A percentile compares a stretch with the other conserved stretches of the same genome.
Conservation (phyloP, 2,888 invertebrate species). For the Phymatocera aterrima region DNA sequence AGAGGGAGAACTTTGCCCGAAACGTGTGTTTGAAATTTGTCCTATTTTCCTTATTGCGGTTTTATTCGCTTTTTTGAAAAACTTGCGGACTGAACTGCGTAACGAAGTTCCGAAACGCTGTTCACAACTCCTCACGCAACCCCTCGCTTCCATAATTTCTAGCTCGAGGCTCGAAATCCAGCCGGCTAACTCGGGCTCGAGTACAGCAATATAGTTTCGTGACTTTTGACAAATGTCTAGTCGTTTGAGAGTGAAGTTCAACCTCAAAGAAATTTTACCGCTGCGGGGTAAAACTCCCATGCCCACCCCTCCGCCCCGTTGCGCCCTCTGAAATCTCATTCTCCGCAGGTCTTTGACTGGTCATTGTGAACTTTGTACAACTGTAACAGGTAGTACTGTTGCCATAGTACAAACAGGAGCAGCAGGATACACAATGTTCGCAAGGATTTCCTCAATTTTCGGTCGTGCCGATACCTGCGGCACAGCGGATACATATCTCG, state of each 20-base stretch:
- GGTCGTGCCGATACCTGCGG: no score
- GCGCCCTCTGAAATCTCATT: neutral
- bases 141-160: neutral
- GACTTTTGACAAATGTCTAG: slow-evolving; percentile 48
- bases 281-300: neutral
- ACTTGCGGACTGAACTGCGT: no score
- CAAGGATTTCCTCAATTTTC: no score
- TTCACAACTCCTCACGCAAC: neutral
- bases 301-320: no score
- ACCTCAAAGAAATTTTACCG: slow-evolving; percentile 37
- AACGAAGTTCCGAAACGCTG: slow-evolving; percentile 9
- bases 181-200: neutral
- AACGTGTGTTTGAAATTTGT: no score
- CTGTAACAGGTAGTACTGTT: slow-evolving; percentile 43
- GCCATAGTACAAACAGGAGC: slow-evolving; percentile 40
- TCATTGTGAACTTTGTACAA: slow-evolving; percentile 28
- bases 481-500: no score
- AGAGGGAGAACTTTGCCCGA: no score
- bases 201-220: slow-evolving; percentile 1
- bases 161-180: neutral
- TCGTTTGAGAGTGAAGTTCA: slow-evolving; percentile 22
- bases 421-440: neutral
- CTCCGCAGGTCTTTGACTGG: slow-evolving; percentile 4
- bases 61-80: no score
- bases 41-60: no score